A percentile compares a stretch with the other conserved stretches of the same genome.
Evolutionary conservation across 2,113 vertebrate genomes (phyloP).

Genomic region (Osmerus mordax): DNA sequence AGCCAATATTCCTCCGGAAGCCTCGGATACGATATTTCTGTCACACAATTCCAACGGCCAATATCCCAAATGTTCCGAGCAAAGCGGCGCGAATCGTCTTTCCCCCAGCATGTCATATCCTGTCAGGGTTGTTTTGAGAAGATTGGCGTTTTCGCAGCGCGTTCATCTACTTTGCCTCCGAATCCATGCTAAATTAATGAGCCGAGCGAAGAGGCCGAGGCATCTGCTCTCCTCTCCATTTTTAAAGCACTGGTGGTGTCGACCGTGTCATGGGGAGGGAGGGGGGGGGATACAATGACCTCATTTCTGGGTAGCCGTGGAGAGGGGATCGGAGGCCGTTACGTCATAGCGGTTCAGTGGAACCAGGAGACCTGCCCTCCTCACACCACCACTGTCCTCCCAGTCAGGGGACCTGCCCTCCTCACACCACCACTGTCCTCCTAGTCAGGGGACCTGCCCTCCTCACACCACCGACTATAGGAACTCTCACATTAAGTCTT

Average conservation of each 20-base stretch:
- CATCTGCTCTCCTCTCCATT: neutral
- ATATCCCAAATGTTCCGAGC: too few species aligned
- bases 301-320: neutral
- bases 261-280: neutral
- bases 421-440: neutral
- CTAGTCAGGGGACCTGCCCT: neutral
- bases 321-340: neutral
- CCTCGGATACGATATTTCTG: neutral
- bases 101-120: neutral
- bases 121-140: too few species aligned
- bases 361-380: neutral
- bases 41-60: too few species aligned
- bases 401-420: neutral
- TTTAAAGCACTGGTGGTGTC: neutral
- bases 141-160: too few species aligned
- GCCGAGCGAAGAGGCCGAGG: neutral
- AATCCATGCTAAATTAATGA: neutral
- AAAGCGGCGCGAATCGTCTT: neutral
- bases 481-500: too few species aligned
- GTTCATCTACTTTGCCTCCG: neutral
- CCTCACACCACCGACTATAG: too few species aligned
- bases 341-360: neutral
- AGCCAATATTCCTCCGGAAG: slow-evolving; percentile 1
- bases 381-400: neutral
- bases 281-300: neutral